Conservation (phyloP, 2,113 vertebrate genomes). For the Sapayoa aenigma region DNA sequence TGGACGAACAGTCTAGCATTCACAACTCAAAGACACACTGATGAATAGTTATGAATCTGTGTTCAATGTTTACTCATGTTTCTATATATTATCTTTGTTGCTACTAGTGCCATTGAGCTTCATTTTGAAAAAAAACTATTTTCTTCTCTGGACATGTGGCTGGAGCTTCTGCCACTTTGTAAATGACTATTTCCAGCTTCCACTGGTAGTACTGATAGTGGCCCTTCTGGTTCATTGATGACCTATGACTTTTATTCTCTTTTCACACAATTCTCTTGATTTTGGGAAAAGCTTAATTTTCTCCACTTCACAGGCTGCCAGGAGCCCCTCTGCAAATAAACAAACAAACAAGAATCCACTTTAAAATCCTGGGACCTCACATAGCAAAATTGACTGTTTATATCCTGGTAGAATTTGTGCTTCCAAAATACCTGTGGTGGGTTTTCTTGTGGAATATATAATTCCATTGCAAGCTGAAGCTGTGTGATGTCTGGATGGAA, state of each 20-base stretch:
- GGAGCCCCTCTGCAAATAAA: neutral
- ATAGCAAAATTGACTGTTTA: neutral
- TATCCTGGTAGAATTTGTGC: neutral
- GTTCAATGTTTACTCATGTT: neutral
- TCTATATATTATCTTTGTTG: neutral
- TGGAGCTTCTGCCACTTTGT: neutral
- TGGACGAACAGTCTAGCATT: neutral
- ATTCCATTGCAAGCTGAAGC: neutral
- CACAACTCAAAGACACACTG: fast-evolving
- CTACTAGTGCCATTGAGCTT: neutral
- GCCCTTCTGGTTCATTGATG: neutral
- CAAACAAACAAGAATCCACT: neutral
- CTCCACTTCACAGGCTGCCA: neutral
- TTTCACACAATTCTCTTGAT: neutral
- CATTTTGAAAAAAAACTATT: neutral
- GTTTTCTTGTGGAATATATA: neutral
- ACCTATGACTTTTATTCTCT: neutral
- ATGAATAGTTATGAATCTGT: neutral
- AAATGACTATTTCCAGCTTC: neutral
- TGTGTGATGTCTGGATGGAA: neutral
- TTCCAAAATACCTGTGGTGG: neutral
- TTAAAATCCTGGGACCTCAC: neutral
- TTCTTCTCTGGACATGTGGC: neutral
- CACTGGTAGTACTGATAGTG: neutral
- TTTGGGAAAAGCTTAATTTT: neutral